A percentile compares a stretch with the other conserved stretches of the same genome.
Conservation (phyloP, 2,888 invertebrate genomes). For the Metellina segmentata region DNA sequence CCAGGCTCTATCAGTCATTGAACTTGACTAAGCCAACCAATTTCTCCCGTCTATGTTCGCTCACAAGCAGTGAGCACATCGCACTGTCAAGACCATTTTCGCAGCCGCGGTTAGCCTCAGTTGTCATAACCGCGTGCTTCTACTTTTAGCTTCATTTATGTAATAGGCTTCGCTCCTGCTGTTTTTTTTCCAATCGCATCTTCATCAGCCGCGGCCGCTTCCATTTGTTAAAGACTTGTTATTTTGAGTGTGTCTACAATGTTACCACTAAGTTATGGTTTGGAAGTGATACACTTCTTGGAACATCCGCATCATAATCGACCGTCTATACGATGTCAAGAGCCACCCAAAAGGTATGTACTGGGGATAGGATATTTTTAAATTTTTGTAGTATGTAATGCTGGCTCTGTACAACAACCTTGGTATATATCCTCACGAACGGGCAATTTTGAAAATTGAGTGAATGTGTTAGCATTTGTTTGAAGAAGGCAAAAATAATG, state of each 20-base stretch:
- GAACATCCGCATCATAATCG: constrained; percentile 69
- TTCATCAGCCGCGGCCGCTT: neutral
- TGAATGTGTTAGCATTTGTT: neutral
- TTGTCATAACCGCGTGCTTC: constrained; percentile 37
- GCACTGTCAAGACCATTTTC: constrained; percentile 3
- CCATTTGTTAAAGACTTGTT: neutral
- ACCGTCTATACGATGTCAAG: constrained; percentile 46
- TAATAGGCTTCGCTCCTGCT: neutral
- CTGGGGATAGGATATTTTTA: neutral
- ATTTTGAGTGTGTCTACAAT: constrained; percentile 14
- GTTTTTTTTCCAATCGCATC: neutral
- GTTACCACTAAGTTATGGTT: constrained; percentile 74
- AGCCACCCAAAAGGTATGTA: constrained; percentile 63
- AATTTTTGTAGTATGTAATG: neutral
- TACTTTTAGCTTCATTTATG: neutral
- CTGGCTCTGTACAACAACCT: neutral
- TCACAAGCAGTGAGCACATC: constrained; percentile 48
- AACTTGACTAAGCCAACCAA: constrained; percentile 60
- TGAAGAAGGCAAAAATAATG: no score
- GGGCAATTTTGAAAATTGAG: neutral
- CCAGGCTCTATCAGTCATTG: constrained; percentile 74
- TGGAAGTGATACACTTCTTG: constrained; percentile 75
- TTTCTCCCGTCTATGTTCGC: constrained; percentile 18
- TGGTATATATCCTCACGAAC: neutral
- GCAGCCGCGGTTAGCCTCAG: constrained; percentile 46